Evolutionary conservation across 2,888 invertebrate species (phyloP).

Genomic region (Gasteruption jaculator): DNA sequence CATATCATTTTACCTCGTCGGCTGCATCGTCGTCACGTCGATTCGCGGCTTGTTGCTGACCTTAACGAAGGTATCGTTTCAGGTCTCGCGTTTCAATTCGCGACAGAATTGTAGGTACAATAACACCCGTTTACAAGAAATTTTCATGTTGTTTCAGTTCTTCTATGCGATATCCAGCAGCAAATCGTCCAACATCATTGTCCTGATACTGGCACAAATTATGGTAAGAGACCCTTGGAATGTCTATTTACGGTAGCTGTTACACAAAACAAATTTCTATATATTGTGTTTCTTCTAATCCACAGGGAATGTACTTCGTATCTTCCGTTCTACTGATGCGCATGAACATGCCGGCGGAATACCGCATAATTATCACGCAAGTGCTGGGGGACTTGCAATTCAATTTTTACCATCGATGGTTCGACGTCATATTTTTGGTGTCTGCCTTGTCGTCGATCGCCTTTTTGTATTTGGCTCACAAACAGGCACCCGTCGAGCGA

Average conservation of each 20-base stretch:
- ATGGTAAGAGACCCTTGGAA: constrained; percentile 63
- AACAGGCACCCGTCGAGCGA: constrained; percentile 62
- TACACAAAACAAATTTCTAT: neutral
- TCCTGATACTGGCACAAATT: constrained; percentile 92
- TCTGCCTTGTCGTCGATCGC: constrained; percentile 94
- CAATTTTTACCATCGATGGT: constrained; percentile 99
- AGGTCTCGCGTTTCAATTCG: constrained; percentile 8
- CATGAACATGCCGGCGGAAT: constrained; percentile 99
- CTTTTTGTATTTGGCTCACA: constrained; percentile 93
- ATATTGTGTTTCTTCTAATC: constrained; percentile 14
- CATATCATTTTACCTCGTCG: constrained; percentile 93
- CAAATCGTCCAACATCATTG: constrained; percentile 97
- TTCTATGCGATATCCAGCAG: constrained; percentile 99
- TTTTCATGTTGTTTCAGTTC: constrained; percentile 65
- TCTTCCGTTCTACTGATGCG: constrained; percentile 95
- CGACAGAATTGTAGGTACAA: constrained; percentile 6
- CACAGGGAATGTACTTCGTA: constrained; percentile 96
- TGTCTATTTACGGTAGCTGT: neutral
- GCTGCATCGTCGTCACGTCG: constrained; percentile 96
- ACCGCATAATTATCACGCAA: constrained; percentile 85
- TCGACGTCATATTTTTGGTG: constrained; percentile 97
- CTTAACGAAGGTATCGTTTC: constrained; percentile 77
- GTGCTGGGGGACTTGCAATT: constrained; percentile 97
- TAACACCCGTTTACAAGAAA: constrained; percentile 1
- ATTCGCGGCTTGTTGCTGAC: constrained; percentile 94